Conservation (phyloP, 2,888 invertebrate species). For the Dromius quadrimaculatus region DNA sequence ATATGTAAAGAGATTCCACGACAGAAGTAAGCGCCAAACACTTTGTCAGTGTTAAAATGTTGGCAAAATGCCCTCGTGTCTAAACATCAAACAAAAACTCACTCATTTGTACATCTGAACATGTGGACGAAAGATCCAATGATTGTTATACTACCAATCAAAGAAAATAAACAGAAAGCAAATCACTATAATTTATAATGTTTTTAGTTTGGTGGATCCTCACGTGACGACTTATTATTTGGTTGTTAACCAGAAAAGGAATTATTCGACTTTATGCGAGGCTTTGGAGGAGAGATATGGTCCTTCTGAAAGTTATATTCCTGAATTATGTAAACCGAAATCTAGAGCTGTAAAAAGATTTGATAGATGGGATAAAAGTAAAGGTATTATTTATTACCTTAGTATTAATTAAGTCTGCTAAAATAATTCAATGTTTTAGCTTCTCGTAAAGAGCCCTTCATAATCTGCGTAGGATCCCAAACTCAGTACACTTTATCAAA, state of each 20-base stretch:
- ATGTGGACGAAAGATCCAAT: too few relatives aligned
- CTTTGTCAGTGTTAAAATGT: slow-evolving; percentile 26
- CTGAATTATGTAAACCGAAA: slow-evolving; percentile 24
- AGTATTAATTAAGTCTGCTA: too few relatives aligned
- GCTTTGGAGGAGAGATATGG: slow-evolving; percentile 63
- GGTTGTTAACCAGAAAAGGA: slow-evolving; percentile 66
- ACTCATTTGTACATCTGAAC: too few relatives aligned
- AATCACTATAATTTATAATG: too few relatives aligned
- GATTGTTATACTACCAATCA: too few relatives aligned
- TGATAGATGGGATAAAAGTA: slow-evolving; percentile 30
- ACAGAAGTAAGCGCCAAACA: slow-evolving; percentile 15
- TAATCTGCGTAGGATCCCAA: slow-evolving; percentile 68
- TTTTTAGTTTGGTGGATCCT: slow-evolving; percentile 67
- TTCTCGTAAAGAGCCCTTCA: slow-evolving; percentile 55
- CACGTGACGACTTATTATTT: slow-evolving; percentile 70
- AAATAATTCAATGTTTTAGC: slow-evolving; percentile 13
- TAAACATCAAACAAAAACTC: too few relatives aligned
- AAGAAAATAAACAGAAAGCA: not conserved
- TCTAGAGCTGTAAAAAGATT: slow-evolving; percentile 14
- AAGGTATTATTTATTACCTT: slow-evolving; percentile 8
- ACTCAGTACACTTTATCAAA: slow-evolving; percentile 68
- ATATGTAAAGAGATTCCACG: not conserved
- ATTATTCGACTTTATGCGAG: slow-evolving; percentile 68
- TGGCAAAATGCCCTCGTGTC: slow-evolving; percentile 47
- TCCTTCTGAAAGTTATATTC: slow-evolving; percentile 41